phyloP scores from a whole-genome alignment of 2,113 vertebrate species.

The Serilophus lunatus region DNA sequence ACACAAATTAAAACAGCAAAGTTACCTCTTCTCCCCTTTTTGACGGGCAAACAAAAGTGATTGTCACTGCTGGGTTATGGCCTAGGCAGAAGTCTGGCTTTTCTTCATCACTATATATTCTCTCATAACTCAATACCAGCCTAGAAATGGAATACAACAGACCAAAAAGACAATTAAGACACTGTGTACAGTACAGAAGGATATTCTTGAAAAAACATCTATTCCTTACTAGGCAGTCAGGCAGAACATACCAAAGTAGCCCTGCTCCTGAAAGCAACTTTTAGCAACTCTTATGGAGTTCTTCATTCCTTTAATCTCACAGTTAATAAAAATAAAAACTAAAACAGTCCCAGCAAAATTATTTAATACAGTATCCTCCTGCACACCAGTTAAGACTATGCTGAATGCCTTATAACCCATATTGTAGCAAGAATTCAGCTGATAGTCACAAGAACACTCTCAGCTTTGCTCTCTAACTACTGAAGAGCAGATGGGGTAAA shows the following conservation, averaged over 20 bases:
- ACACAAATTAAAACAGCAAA: background rate
- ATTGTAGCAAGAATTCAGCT: background rate
- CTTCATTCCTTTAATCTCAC: background rate
- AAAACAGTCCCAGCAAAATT: background rate
- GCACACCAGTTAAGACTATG: background rate
- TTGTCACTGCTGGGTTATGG: constrained; percentile 84
- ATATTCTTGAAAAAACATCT: background rate
- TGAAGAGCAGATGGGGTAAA: background rate
- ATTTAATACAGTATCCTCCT: background rate
- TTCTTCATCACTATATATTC: background rate
- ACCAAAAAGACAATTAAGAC: background rate
- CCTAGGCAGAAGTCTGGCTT: constrained; percentile 77
- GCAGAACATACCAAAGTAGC: background rate
- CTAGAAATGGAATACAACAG: constrained; percentile 60
- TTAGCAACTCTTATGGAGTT: background rate
- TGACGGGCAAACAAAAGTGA: constrained; percentile 91
- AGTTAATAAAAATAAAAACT: background rate
- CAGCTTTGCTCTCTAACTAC: background rate
- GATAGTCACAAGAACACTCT: background rate
- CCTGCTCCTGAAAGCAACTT: background rate
- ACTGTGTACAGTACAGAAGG: background rate
- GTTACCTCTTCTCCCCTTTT: constrained; percentile 79
- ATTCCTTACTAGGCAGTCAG: background rate
- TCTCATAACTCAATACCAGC: constrained; percentile 81
- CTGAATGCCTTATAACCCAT: background rate